Evolutionary conservation across 2,888 invertebrate genomes (phyloP), one percentile per base, ranked within the genome.

Genomic region (Malthinus flaveolus): DNA sequence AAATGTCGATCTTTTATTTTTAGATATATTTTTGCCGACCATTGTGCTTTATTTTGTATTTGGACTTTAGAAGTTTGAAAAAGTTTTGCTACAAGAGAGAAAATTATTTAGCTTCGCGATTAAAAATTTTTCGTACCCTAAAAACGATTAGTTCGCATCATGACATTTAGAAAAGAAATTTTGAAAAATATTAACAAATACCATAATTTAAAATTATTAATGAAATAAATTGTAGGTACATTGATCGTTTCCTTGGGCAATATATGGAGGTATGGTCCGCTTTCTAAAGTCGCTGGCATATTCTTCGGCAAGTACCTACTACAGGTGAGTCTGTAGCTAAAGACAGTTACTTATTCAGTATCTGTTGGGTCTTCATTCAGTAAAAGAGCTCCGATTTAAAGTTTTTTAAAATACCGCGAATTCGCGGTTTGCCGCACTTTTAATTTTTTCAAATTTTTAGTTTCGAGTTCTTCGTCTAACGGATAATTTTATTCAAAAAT

Each of bases 261-360:
- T 23, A 42, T 42, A 42, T 42, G 39, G 39, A 42, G 39, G 54
- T 46, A 50, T 37, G 61, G 60, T 62, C 67, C 63, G 66, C 67
- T 67, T 67, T 67, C 67, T 67, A 67, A 53, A 61, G 59, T 60
- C 49, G 57, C 56, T 55, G 62, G 63, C 56, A 57, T 51, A 57
- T 58, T 63, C 63, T 67, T 64, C 64, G 56, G 63, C 56, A 62
- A 65, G 65, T 56, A 65, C 23, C 23, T 23, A 3, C 23, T 23
- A 23, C 63, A 65, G 65, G 65, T 65, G 65, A 63, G 55, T 62
- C 47, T 39, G 42, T 45, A 57, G 59, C 61, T 61, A 59, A 61
- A 64, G 66, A 66, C 66, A 66, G 67, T 67, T 67, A 67, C 62
- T 23, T 23, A 42, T 12, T 67, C 61, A 65, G 65, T 67, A 55